A percentile compares a stretch with the other conserved stretches of the same genome.
phyloP scores from a whole-genome alignment of 2,113 vertebrate genomes.

The Ciconia boyciana region DNA sequence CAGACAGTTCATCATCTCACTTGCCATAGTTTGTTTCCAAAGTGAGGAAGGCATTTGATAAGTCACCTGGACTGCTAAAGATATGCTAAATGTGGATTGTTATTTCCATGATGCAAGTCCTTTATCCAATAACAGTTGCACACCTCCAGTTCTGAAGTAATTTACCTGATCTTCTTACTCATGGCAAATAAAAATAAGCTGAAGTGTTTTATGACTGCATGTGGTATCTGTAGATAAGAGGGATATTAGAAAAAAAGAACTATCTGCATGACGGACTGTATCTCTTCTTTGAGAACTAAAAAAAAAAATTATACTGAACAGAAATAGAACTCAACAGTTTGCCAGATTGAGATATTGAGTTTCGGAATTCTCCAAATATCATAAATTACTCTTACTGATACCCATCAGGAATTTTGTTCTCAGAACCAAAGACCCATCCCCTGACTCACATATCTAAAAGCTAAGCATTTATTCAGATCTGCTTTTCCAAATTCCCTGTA shows the following conservation, averaged over 20 bases:
- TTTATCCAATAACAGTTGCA: background rate
- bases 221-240: background rate
- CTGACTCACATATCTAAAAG: background rate
- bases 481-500: background rate
- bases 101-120: rapidly evolving
- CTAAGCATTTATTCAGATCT: background rate
- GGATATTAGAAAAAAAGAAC: background rate
- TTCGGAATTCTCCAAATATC: background rate
- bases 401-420: background rate
- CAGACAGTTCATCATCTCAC: background rate
- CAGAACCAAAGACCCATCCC: background rate
- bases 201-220: background rate
- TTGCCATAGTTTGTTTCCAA: background rate
- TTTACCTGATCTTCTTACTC: background rate
- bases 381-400: background rate
- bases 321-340: background rate
- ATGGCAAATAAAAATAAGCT: background rate
- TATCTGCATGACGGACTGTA: background rate
- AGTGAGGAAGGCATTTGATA: background rate
- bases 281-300: background rate
- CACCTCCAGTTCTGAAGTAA: background rate
- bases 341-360: background rate
- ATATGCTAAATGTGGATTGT: background rate
- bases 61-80: background rate
- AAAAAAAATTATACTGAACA: background rate